Base-by-base conservation (phyloP, 2,797 vertebrate genomes). In the Pipistrellus kuhlii region DNA sequence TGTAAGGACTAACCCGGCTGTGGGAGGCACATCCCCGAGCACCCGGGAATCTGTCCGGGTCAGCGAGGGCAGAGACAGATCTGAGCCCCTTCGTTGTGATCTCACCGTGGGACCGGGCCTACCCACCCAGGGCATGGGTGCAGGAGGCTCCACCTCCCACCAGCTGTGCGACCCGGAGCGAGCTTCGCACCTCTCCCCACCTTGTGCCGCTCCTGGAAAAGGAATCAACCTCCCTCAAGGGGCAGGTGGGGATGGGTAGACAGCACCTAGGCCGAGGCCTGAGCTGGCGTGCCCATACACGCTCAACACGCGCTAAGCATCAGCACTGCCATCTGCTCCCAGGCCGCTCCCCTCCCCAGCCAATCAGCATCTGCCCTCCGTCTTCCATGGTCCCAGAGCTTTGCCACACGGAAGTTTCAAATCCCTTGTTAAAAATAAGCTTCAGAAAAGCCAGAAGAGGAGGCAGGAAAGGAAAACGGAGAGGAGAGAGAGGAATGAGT, bases 341-440 rank as follows among this genome's bases (percentile, higher is more conserved):
- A 30, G 55, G 53, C 21, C 10, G 2, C 30, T 38, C 80, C 20
- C 25, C n/a, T 51, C 44, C 18, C 80, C 38, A 46, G 51, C 76
- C 91, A 71, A 1, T 13, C 51, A 32, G 55, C 64, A 8, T 55
- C 85, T 18, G 9, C 27, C 72, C 14, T 23, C 2, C 0, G 0
- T 23, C 53, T 85, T 8, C 80, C 25, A 2, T n/a, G 6, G 44
- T 18, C 57, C 80, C 81, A 21, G 75, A 80, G 44, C 76, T 91
- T 46, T 46, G 32, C 75, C 0, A 1, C 20, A 48, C 27, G 27
- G 84, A 90, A 69, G 80, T 64, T 88, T 83, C 80, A 57, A 96
- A 86, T 78, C 38, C 48, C 71, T 88, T 41, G n/a, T 91, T 88
- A 78, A 95, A 90, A 71, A 77, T 76, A 85, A 85, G 75, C 78